Evolutionary conservation across 2,888 invertebrate species (phyloP), one percentile per base, ranked within the genome.

Genomic region (Diloba caeruleocephala): DNA sequence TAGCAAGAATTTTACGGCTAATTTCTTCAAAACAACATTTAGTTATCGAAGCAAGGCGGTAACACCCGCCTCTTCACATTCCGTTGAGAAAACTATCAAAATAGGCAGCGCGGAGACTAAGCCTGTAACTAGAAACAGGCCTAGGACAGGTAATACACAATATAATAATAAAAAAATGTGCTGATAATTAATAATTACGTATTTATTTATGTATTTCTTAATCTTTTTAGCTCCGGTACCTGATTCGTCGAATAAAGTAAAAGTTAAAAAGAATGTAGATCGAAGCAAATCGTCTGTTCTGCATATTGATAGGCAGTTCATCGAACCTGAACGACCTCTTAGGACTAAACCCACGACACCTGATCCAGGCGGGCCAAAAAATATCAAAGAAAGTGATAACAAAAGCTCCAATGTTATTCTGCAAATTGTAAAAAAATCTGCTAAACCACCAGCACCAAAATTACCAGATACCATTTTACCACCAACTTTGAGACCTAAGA

Each of bases 21-120:
- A 92, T 73, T 92, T 93, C 77, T 92, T 92, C 72, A 92, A 87
- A 69, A 86, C 92, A 10, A 93, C 93, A 49, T 92, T 93, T 73
- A 92, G 92, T 73, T 93, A 92, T 10, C 85, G 90, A 43, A 89
- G 84, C 74, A 93, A 93, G 82, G 92, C 92, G 84, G 87, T 91
- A 33, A 84, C 88, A 15, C 64, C 89, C 74, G 73, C 80, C 65
- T 55, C 79, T 52, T 76, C 84, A 32, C 67, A 59, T 52, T 70
- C 81, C 12, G 81, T 82, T 48, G 84, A 87, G 46, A 85, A 88
- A 88, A 78, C 86, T 62, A 83, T 83, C 90, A 92, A 90, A 82
- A 93, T 93, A 92, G 93, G 93, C 86, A 90, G 88, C 83, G 87
- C 92, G 75, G 92, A 93, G 91, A 90, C 92, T 52, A 93, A 92